Conservation (phyloP, 2,888 invertebrate genomes). For the Mesochorus sp. region DNA sequence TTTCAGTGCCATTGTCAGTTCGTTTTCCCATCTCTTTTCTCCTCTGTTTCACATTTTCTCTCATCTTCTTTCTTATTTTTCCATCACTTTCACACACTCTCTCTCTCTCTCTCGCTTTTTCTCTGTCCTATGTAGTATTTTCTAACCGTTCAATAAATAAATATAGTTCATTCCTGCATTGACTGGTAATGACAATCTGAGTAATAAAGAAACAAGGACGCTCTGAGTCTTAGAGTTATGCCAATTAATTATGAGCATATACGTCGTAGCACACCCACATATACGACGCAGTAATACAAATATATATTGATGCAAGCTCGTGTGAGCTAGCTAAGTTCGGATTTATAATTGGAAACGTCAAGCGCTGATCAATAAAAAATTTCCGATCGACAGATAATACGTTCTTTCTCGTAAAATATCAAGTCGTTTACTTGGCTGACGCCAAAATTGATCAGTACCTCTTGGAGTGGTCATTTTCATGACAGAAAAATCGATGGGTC, state of each 20-base stretch:
- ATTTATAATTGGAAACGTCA: not conserved
- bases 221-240: not conserved
- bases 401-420: not conserved
- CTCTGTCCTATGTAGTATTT: no score
- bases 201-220: not conserved
- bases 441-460: not conserved
- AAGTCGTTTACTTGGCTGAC: not conserved
- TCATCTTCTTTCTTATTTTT: no score
- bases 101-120: no score
- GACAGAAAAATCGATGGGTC: not conserved
- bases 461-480: not conserved
- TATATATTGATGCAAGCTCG: not conserved
- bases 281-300: not conserved
- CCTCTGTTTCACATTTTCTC: no score
- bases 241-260: not conserved
- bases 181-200: not conserved
- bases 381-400: no score
- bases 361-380: no score
- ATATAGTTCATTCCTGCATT: no score
- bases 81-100: no score
- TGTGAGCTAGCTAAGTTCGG: not conserved
- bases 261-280: not conserved
- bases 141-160: no score
- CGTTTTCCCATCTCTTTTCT: no score
- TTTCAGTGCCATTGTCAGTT: no score